phyloP scores from a whole-genome alignment of 1,140 invertebrate species.

The Rhysida immarginata region DNA sequence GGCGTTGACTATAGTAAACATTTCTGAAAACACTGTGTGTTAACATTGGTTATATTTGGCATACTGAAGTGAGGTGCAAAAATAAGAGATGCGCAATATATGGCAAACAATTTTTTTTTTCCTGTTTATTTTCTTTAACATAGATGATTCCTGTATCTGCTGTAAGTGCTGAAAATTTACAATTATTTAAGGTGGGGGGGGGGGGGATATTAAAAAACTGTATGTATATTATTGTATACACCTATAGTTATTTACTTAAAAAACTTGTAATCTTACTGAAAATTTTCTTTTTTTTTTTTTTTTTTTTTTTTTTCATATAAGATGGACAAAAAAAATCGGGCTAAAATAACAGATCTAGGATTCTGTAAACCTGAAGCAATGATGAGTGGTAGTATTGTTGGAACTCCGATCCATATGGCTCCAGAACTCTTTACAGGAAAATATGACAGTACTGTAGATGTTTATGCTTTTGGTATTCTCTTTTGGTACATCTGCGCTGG shows the following conservation, averaged over 20 bases:
- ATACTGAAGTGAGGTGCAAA: too few relatives aligned
- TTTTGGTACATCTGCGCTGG: constrained; percentile 85
- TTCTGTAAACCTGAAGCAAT: constrained; percentile 85
- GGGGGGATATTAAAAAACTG: too few relatives aligned
- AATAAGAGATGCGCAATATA: too few relatives aligned
- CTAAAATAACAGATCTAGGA: constrained; percentile 72
- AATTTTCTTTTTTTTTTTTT: not conserved
- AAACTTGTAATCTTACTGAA: not conserved
- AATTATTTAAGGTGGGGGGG: too few relatives aligned
- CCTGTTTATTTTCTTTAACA: too few relatives aligned
- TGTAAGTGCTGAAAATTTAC: too few relatives aligned
- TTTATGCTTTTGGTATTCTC: constrained; percentile 80
- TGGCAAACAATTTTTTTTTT: too few relatives aligned
- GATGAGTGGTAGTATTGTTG: constrained; percentile 59
- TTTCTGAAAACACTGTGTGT: not conserved
- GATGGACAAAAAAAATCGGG: constrained; percentile 55
- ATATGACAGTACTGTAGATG: constrained; percentile 73
- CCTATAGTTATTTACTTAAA: too few relatives aligned
- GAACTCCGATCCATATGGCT: constrained; percentile 84
- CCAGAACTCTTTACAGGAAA: constrained; percentile 66
- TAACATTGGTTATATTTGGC: too few relatives aligned
- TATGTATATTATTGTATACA: too few relatives aligned
- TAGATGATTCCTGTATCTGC: too few relatives aligned
- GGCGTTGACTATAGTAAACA: too few relatives aligned
- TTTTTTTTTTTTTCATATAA: constrained; percentile 20